Evolutionary conservation across 1,140 invertebrate genomes (phyloP).

Genomic region (Drosophila miranda): DNA sequence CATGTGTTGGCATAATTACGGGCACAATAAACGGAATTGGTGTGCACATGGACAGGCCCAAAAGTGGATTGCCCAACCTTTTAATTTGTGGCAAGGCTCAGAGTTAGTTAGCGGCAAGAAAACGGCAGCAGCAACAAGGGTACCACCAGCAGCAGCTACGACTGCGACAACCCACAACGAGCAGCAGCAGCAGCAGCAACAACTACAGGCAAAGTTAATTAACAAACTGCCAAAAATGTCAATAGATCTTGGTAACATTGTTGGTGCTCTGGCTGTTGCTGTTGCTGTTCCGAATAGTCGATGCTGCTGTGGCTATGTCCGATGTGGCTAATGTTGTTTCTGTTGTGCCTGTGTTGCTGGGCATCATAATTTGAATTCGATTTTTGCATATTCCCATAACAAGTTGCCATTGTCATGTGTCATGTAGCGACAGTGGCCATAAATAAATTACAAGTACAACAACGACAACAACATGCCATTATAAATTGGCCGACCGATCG

Average conservation of each 20-base stretch:
- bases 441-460: conserved; percentile 76
- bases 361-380: conserved; percentile 78
- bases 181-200: conserved; percentile 19
- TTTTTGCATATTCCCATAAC: conserved; percentile 80
- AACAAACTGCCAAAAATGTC: conserved; percentile 81
- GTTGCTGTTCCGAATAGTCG: conserved; percentile 28
- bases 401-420: conserved; percentile 79
- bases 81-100: conserved; percentile 69
- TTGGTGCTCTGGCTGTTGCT: conserved; percentile 33
- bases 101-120: conserved; percentile 59
- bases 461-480: conserved; percentile 65
- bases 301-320: conserved; percentile 23
- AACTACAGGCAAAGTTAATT: conserved; percentile 72
- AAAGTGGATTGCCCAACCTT: conserved; percentile 77
- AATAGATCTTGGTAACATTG: conserved; percentile 54
- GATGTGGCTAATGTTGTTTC: conserved; percentile 25
- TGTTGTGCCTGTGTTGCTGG: conserved; percentile 39
- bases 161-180: conserved; percentile 20
- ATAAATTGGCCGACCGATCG: conserved; percentile 63
- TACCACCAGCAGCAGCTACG: conserved; percentile 10
- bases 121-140: conserved; percentile 32
- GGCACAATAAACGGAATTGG: conserved; percentile 48
- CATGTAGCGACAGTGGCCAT: conserved; percentile 76
- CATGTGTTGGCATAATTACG: conserved; percentile 78
- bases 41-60: conserved; percentile 64